A percentile compares a stretch with the other conserved stretches of the same genome.
Evolutionary conservation across 2,113 vertebrate species (phyloP).

Genomic region (Hemicordylus capensis): DNA sequence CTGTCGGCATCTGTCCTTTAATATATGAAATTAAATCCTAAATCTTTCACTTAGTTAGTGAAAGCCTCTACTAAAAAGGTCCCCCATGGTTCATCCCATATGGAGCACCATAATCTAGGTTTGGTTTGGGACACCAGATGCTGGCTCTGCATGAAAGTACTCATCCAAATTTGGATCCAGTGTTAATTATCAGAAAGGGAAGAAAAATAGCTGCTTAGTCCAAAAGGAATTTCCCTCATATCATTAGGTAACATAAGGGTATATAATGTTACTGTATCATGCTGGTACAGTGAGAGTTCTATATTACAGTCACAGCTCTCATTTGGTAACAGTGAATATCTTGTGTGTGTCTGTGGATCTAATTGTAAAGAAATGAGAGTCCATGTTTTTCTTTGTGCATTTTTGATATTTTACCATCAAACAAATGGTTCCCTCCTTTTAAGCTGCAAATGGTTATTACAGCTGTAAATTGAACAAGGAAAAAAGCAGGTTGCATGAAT

Average conservation of each 20-base stretch:
- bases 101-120: conserved; percentile 54
- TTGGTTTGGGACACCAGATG: conserved; percentile 51
- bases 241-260: conserved; percentile 39
- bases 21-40: conserved; percentile 76
- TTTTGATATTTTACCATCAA: conserved; percentile 30
- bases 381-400: neutral
- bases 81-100: conserved; percentile 61
- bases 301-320: neutral
- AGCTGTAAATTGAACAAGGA: neutral
- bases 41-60: conserved; percentile 71
- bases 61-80: conserved; percentile 70
- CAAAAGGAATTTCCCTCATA: conserved; percentile 44
- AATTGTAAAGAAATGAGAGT: neutral
- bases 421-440: neutral
- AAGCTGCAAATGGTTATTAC: neutral
- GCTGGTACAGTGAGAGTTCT: neutral
- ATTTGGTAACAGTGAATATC: neutral
- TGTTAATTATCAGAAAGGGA: conserved; percentile 48
- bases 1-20: conserved; percentile 61
- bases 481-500: neutral
- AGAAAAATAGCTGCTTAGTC: conserved; percentile 59
- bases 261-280: neutral
- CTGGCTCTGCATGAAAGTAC: conserved; percentile 34
- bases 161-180: conserved; percentile 62
- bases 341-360: neutral